phyloP scores from a whole-genome alignment of 2,888 invertebrate species.

The Epistrophe eligans region DNA sequence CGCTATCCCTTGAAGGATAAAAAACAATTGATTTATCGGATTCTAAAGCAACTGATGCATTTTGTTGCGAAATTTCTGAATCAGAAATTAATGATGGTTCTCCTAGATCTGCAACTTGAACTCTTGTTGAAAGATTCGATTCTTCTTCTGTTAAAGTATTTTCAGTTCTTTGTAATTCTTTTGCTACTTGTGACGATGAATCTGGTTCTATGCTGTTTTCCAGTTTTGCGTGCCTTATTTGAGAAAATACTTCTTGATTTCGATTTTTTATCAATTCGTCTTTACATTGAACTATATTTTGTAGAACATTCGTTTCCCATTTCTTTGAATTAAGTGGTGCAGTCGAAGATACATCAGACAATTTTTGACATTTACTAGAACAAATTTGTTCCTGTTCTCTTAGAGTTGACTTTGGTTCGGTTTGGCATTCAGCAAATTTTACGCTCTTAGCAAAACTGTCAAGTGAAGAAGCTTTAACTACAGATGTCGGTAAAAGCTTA shows the following conservation, averaged over 20 bases:
- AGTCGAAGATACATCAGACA: not conserved
- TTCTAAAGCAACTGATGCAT: not conserved
- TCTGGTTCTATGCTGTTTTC: conserved; percentile 9
- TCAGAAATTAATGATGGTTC: conserved; percentile 18
- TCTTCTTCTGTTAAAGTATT: conserved; percentile 31
- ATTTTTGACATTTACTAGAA: not conserved
- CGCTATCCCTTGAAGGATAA: conserved; percentile 3
- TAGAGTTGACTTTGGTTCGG: not conserved
- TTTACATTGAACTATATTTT: conserved; percentile 9
- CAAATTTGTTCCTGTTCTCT: not conserved
- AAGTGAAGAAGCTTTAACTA: not conserved
- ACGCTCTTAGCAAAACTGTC: not conserved
- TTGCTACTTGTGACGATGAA: conserved; percentile 1
- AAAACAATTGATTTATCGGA: conserved; percentile 8
- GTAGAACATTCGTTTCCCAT: not conserved
- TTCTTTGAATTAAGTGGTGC: no score
- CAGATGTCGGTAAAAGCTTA: not conserved
- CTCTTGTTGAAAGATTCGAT: conserved; percentile 49
- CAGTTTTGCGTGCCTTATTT: not conserved
- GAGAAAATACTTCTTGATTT: conserved; percentile 21
- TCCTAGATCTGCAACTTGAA: conserved; percentile 41
- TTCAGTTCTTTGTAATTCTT: conserved; percentile 37
- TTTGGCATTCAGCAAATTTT: conserved; percentile 10
- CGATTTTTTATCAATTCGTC: conserved; percentile 10
- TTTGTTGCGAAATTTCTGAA: conserved; percentile 7